Evolutionary conservation across 1,140 invertebrate genomes (phyloP), one percentile per base, ranked within the genome.

Genomic region (Diuraphis noxia): DNA sequence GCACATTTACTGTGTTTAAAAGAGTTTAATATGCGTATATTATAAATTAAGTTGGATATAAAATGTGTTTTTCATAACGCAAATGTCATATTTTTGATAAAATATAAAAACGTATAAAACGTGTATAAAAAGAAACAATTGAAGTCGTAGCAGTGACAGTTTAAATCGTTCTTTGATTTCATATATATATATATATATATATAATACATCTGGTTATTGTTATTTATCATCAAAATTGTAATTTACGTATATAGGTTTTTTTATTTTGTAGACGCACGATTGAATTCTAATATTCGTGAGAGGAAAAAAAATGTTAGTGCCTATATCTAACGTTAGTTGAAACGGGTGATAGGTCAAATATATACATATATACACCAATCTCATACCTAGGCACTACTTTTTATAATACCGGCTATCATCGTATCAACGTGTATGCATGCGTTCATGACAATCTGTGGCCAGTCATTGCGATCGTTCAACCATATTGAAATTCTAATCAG

Each of bases 291-390:
- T 63, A 85, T 86, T 86, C 82, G 82, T 34, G n/a, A 86, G 43
- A 86, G 84, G 52, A 88, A 88, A 88, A 52, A 88, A 88, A 72
- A 88, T 72, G 52, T 72, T 40, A 40, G 85, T 40, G 13, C 56
- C 56, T 72, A 49, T 72, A n/a, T n/a, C n/a, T n/a, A 88, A 72
- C 87, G 87, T 88, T 88, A 88, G 87, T 88, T 63, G 87, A 43
- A 88, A 88, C 56, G 56, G 87, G 56, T 38, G 87, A 72, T 88
- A 88, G 87, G 87, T 88, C 87, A 77, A 88, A 88, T 34, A 86
- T 86, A 38, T 41, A n/a, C n/a, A 36, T 52, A 88, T 56, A 88
- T 56, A 56, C 9, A 4, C 23, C 23, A 30, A 88, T 88, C 23
- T 38, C 13, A 17, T 52, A 36, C n/a, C 19, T 36, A 30, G 10